Evolutionary conservation across 1,140 invertebrate species (phyloP).

Genomic region (Bombus confusus): DNA sequence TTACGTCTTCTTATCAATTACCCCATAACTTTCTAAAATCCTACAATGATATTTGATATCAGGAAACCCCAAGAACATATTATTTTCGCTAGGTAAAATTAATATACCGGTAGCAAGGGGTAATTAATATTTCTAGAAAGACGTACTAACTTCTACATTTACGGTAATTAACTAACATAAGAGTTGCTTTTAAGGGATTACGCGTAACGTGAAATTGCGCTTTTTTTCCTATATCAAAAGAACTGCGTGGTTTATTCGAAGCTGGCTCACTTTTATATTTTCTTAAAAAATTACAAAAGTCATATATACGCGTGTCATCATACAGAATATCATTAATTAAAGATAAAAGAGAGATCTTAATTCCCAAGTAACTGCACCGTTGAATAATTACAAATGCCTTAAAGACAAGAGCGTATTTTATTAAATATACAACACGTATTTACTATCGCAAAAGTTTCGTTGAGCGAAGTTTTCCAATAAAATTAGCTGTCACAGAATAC

Average conservation of each 20-base stretch:
- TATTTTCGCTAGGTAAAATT: not conserved
- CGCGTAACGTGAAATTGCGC: conserved; percentile 3
- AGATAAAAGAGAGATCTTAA: not conserved
- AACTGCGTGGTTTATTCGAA: conserved; percentile 8
- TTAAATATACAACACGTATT: not conserved
- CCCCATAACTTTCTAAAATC: not conserved
- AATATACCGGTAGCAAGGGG: not conserved
- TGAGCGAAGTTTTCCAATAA: not conserved
- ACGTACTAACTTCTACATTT: not conserved
- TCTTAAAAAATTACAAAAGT: not conserved
- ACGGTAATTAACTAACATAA: conserved; percentile 23
- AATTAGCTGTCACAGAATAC: not conserved
- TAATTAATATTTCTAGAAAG: conserved; percentile 24
- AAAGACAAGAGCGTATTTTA: too few species aligned
- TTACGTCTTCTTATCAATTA: not conserved
- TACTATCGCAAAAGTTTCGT: not conserved
- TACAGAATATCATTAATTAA: not conserved
- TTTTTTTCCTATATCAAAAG: conserved; percentile 10
- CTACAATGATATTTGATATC: conserved; percentile 1
- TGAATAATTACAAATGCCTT: not conserved
- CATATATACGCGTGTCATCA: not conserved
- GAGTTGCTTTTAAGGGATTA: conserved; percentile 13
- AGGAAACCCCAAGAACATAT: not conserved
- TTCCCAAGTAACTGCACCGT: not conserved
- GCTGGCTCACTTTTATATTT: not conserved